A percentile compares a stretch with the other conserved stretches of the same genome.
These are phyloP conservation scores for Synergus umbraculus DNA, from an alignment of 2,888 invertebrate genomes.

Conservation along the genomic window DNA sequence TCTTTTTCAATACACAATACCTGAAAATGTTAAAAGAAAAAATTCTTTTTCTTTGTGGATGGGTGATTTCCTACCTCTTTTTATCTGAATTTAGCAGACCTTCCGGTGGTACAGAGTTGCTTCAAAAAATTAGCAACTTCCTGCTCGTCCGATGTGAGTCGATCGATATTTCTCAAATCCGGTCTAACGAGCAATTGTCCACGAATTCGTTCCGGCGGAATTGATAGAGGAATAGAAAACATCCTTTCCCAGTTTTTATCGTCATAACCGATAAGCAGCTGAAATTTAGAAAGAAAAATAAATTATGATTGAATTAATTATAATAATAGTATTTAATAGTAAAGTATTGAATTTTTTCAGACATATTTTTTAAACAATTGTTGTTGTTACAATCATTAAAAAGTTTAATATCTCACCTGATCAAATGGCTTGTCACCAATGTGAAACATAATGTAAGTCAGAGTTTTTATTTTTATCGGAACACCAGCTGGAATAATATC, in stretches of 20 bases:
- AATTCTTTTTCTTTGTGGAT: conserved; percentile 11
- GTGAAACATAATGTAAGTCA: conserved; percentile 89
- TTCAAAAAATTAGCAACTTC: conserved; percentile 69
- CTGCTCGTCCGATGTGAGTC: conserved; percentile 63
- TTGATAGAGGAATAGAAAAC: conserved; percentile 78
- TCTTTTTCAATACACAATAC: conserved; percentile 26
- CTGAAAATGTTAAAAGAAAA: conserved; percentile 17
- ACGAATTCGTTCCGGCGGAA: conserved; percentile 78
- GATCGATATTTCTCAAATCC: conserved; percentile 77
- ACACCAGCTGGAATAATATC: conserved; percentile 46
- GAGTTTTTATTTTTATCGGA: conserved; percentile 71
- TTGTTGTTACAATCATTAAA: not conserved
- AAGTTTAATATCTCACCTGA: conserved; percentile 78
- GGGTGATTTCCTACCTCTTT: not conserved
- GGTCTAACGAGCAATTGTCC: conserved; percentile 78
- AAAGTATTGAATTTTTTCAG: not conserved
- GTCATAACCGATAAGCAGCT: conserved; percentile 79
- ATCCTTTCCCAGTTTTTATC: conserved; percentile 78
- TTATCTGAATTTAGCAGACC: conserved; percentile 54
- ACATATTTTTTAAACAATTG: not conserved
- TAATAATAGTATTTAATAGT: too few relatives aligned
- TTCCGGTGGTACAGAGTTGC: conserved; percentile 63
- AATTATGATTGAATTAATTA: not conserved
- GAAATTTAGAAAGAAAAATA: not conserved
- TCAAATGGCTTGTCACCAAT: conserved; percentile 85